Evolutionary conservation across 2,888 invertebrate species (phyloP), one percentile per base, ranked within the genome.

Genomic region (Peribatodes rhomboidaria): DNA sequence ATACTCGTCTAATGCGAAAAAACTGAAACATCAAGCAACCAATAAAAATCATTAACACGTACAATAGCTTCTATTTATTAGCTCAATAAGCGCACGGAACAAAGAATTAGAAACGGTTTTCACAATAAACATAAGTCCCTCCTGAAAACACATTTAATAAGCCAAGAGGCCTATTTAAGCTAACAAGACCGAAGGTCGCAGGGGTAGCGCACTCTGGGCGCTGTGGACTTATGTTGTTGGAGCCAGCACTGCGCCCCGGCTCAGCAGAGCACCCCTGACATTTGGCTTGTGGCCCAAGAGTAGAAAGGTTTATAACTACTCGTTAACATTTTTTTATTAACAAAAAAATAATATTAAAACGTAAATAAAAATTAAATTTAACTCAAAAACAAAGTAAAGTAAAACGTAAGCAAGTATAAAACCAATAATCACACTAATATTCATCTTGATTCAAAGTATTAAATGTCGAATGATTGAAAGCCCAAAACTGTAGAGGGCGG

Each of bases 181-280:
- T 73, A 68, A 70, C 70, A 66, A 69, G 65, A 66, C 73, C 72
- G 72, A 78, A 75, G 73, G 71, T 63, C 69, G 67, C 69, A 68
- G 73, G 68, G 67, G 73, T 75, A 77, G 73, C 73, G 70, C 18
- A 27, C n/a, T n/a, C n/a, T n/a, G 66, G 74, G 60, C 68, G 69
- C 75, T 70, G 72, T 79, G 79, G 81, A 80, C 78, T 78, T 6
- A 27, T 88, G 86, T 88, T 89, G 82, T 87, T 80, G 82, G 74
- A 85, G 79, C 78, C 79, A 88, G 88, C 83, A 86, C 85, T 65
- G 71, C 75, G 69, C 67, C 77, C 69, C 72, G 73, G 78, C 77
- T 74, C 72, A 73, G 76, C 63, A 75, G 72, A 73, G 76, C 63
- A 75, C 81, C 81, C 77, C 83, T 81, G 73, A 73, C 69, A 61